phyloP scores from a whole-genome alignment of 2,888 invertebrate species.

The Ischnura elegans region DNA sequence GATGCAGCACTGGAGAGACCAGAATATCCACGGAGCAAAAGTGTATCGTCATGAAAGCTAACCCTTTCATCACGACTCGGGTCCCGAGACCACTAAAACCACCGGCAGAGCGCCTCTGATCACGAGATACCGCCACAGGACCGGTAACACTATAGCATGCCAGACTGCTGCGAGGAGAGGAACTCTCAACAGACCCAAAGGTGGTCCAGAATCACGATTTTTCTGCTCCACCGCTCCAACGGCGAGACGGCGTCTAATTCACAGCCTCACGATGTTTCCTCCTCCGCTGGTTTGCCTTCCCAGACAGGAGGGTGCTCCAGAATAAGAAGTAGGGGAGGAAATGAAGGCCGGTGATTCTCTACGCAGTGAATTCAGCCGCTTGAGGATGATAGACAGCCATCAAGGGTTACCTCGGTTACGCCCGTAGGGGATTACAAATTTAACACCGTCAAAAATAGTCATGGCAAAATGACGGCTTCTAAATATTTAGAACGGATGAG shows the following conservation, averaged over 20 bases:
- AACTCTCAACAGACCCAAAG: background rate
- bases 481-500: too few species aligned
- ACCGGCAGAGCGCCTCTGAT: background rate
- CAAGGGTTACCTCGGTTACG: too few species aligned
- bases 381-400: too few species aligned
- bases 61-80: slow-evolving; percentile 17
- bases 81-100: slow-evolving; percentile 26
- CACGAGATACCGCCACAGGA: background rate
- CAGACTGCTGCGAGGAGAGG: background rate
- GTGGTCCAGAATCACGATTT: slow-evolving; percentile 18
- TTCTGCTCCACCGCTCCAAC: background rate
- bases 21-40: background rate
- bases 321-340: background rate
- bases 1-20: background rate
- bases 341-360: background rate
- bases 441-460: too few species aligned
- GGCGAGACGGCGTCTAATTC: background rate
- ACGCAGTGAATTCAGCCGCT: background rate
- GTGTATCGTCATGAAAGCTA: background rate
- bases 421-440: too few species aligned
- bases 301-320: background rate
- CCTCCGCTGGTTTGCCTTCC: background rate
- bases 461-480: too few species aligned
- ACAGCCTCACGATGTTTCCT: background rate
- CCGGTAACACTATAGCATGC: background rate